Base-by-base conservation (phyloP, 2,113 vertebrate genomes). In the Chamaea fasciata region DNA sequence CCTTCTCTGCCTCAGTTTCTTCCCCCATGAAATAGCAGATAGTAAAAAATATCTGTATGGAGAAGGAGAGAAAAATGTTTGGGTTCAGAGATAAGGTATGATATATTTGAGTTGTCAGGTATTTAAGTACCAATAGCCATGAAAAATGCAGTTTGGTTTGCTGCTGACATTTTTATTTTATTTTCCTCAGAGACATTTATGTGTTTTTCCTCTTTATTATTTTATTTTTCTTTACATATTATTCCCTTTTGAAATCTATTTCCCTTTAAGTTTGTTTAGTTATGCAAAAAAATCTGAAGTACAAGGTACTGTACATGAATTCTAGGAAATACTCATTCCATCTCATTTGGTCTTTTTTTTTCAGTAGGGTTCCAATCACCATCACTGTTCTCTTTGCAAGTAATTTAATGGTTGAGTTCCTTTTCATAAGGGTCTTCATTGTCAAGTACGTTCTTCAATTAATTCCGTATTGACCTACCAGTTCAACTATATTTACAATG, bases 341-440 rank as follows among this genome's bases (percentile, higher is more conserved):
- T 80, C 49, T 85, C 55, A 70, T 63, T 78, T 84, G 76, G 33
- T 67, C 31, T 73, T 77, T 77, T 47, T 92, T 92, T 94, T 94
- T 77, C 62, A 81, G 39, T 35, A 81, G 44, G 68, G 11, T 33
- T 95, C 52, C 60, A 95, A 77, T 80, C 82, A 88, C 64, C 55
- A 69, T 82, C 87, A 75, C 33, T 8, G 4, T 73, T 92, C 71
- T 80, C 65, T 83, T 91, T 86, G 39, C 87, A 81, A 94, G 87
- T 47, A 95, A 95, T 97, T 96, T 97, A 95, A 92, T 84, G 95
- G 78, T 53, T 95, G 83, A 92, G 30, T 59, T 91, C 84, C 49
- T 90, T 87, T 87, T 81, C 71, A 86, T 90, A 91, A 80, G 35
- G 41, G n/a, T 83, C 81, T 68, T 87, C 75, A 88, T 53, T 87